phyloP scores from a whole-genome alignment of 2,797 vertebrate genomes.

The Danio aesculapii region DNA sequence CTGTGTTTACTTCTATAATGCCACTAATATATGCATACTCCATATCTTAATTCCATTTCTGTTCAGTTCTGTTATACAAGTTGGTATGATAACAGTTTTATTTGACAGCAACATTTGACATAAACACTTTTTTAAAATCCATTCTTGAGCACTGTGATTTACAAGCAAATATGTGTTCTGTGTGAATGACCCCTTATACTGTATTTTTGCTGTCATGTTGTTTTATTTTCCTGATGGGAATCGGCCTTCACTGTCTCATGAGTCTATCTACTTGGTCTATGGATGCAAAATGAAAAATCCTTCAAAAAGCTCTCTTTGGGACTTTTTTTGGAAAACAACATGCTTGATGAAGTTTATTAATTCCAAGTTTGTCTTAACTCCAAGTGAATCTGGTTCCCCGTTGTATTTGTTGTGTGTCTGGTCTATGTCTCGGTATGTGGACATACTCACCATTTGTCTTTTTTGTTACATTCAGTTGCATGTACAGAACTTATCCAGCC shows the following conservation, averaged over 20 bases:
- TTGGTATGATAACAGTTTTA: no score
- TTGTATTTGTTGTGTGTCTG: neutral
- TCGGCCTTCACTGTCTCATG: neutral
- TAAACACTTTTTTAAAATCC: no score
- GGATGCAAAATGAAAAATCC: neutral
- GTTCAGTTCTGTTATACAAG: no score
- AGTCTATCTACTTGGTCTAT: neutral
- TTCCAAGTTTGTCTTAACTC: neutral
- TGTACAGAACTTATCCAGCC: neutral
- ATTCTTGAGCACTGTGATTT: no score
- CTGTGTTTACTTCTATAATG: no score
- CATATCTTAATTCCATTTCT: no score
- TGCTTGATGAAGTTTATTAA: conserved; percentile 4
- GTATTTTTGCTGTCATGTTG: neutral
- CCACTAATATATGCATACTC: no score
- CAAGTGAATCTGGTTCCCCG: neutral
- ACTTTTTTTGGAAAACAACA: neutral
- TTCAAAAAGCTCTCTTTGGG: neutral
- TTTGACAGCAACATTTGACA: no score
- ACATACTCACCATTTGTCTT: conserved; percentile 19
- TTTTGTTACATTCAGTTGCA: neutral
- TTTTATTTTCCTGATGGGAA: conserved; percentile 4
- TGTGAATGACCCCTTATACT: no score
- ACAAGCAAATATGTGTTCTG: no score
- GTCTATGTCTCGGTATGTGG: neutral